Evolutionary conservation across 2,888 invertebrate genomes (phyloP).

Genomic region (Drosophila anomalata): DNA sequence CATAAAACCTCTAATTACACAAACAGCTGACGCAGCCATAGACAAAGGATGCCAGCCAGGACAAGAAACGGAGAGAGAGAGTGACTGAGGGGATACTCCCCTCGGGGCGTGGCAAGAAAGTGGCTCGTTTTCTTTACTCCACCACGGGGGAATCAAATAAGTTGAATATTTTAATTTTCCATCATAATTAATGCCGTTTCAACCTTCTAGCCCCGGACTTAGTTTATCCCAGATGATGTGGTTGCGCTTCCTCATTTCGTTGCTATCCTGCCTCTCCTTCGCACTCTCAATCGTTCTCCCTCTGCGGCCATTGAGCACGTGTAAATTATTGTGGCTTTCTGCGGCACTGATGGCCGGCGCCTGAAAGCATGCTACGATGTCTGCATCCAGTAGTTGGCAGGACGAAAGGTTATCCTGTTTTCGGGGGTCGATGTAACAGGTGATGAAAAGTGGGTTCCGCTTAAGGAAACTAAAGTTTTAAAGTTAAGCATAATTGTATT

Average conservation of each 20-base stretch:
- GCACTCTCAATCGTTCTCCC: slow-evolving; percentile 4
- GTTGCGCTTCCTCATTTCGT: slow-evolving; percentile 19
- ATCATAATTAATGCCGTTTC: slow-evolving; percentile 45
- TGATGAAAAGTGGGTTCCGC: not conserved
- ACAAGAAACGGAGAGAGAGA: not conserved
- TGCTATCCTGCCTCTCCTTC: not conserved
- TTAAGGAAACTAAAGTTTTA: no score
- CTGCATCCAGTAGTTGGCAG: slow-evolving; percentile 23
- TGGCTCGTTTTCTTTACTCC: slow-evolving; percentile 6
- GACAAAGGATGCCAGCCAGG: slow-evolving; percentile 36
- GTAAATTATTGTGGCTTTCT: slow-evolving; percentile 62
- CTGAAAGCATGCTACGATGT: slow-evolving; percentile 46
- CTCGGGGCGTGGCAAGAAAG: slow-evolving; percentile 3
- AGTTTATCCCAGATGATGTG: slow-evolving; percentile 39
- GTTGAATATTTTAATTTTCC: slow-evolving; percentile 44
- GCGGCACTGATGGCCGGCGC: slow-evolving; percentile 47
- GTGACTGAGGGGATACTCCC: not conserved
- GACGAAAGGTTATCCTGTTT: not conserved
- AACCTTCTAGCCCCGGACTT: slow-evolving; percentile 23
- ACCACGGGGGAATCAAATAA: slow-evolving; percentile 38
- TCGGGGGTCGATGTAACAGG: slow-evolving; percentile 3
- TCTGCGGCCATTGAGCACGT: slow-evolving; percentile 49
- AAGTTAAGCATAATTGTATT: no score
- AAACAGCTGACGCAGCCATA: slow-evolving; percentile 68
- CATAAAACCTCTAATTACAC: slow-evolving; percentile 72